A percentile compares a stretch with the other conserved stretches of the same genome.
These are phyloP conservation scores for Drosophila crucigera DNA, from an alignment of 2,888 invertebrate species.

Conservation along the genomic window DNA sequence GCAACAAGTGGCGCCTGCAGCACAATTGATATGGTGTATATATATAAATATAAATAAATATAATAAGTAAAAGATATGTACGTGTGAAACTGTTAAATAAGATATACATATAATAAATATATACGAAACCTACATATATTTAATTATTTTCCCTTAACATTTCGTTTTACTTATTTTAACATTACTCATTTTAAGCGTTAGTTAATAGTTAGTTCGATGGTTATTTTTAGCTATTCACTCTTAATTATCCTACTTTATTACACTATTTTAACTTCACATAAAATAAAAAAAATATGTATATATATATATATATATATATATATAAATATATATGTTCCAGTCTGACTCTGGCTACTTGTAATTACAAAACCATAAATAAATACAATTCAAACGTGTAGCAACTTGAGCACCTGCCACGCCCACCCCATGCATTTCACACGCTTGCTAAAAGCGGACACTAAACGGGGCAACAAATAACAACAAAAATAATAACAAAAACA, in stretches of 20 bases:
- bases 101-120: background rate
- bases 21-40: slow-evolving; percentile 46
- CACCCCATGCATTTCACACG: slow-evolving; percentile 66
- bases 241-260: background rate
- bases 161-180: background rate
- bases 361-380: slow-evolving; percentile 69
- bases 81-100: background rate
- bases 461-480: slow-evolving; percentile 40
- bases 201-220: no score
- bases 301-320: background rate
- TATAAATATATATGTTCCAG: background rate
- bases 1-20: slow-evolving; percentile 51
- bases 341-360: slow-evolving; percentile 49
- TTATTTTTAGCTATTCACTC: background rate
- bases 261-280: background rate
- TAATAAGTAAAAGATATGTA: background rate
- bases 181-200: no score
- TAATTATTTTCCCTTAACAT: background rate
- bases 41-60: slow-evolving; percentile 1
- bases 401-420: slow-evolving; percentile 49
- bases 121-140: background rate
- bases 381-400: slow-evolving; percentile 20
- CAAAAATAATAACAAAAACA: background rate
- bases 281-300: slow-evolving; percentile 8
- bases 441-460: slow-evolving; percentile 62